Evolutionary conservation across 1,140 invertebrate species (phyloP), one percentile per base, ranked within the genome.

Genomic region (Stegodyphus mimosarum): DNA sequence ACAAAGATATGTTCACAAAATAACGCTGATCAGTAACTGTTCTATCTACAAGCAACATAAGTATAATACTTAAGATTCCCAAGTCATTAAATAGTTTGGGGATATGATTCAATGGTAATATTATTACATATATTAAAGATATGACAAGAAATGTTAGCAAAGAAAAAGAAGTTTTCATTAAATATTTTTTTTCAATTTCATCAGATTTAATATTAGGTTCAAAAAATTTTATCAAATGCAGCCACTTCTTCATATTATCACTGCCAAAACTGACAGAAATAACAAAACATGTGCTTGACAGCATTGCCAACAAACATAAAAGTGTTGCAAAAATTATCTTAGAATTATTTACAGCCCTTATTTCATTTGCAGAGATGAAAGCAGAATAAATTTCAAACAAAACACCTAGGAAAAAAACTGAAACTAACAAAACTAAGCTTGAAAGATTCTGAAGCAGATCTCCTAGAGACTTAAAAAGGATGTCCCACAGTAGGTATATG

Each of bases 201-300:
- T 69, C 9, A 13, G 81, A 75, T 70, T 60, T 75, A 49, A 84
- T 51, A 60, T 76, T 84, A 51, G 81, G 72, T n/a, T 84, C 72
- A 76, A 84, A 84, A 69, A 75, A 75, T 60, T 84, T 84, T 11
- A 84, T 69, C 7, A 84, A 55, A 50, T 60, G 50, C 18, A 84
- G 60, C 81, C 81, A 84, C 55, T 74, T 84, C 69, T 75, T 75
- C 13, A 84, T 15, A 70, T 76, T 84, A 60, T 84, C 73, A 5
- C 60, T 73, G 60, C 81, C 73, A 69, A 84, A 84, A 60, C 55
- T 84, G 72, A 84, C 70, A 60, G 50, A 60, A 55, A 84, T n/a
- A 55, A 84, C 81, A 84, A 76, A 84, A 13, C 81, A 84, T 15
- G 81, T 76, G 13, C 48, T 66, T 53, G 81, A 84, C n/a, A 84